These are phyloP conservation scores for Ceratitis capitata DNA, from an alignment of 1,140 invertebrate genomes.

Conservation along the genomic window DNA sequence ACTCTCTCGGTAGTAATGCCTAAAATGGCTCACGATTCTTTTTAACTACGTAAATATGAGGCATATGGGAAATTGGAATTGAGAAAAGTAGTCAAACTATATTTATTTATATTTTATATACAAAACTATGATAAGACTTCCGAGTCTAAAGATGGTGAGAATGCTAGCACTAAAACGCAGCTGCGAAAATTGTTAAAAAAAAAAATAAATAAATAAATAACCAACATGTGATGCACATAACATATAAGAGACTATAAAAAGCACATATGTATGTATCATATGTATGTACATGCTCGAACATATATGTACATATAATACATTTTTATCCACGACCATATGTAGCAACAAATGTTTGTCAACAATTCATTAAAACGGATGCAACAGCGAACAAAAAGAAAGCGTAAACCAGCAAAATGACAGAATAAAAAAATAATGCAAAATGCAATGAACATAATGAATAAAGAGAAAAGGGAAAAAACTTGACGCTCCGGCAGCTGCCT, in stretches of 20 bases:
- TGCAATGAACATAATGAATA: not conserved
- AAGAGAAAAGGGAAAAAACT: not conserved
- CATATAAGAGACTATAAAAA: not conserved
- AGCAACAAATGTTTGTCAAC: not conserved
- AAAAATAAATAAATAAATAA: too few relatives aligned
- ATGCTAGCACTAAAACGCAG: not conserved
- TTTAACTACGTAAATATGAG: not conserved
- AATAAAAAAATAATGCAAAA: not conserved
- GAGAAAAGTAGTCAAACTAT: not conserved
- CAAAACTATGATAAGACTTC: not conserved
- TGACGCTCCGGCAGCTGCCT: not conserved
- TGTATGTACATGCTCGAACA: not conserved
- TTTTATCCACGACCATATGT: not conserved
- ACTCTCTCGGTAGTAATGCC: too few relatives aligned
- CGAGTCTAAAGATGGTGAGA: not conserved
- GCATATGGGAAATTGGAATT: not conserved
- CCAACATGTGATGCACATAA: not conserved
- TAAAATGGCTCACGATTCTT: not conserved
- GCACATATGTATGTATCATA: not conserved
- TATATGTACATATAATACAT: not conserved
- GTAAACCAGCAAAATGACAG: not conserved
- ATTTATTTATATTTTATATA: too few relatives aligned
- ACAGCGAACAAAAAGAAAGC: not conserved
- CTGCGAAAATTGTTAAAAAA: not conserved
- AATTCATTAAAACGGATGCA: conserved; percentile 11